A percentile compares a stretch with the other conserved stretches of the same genome.
Evolutionary conservation across 2,113 vertebrate genomes (phyloP).

Genomic region (Rhinoderma darwinii): DNA sequence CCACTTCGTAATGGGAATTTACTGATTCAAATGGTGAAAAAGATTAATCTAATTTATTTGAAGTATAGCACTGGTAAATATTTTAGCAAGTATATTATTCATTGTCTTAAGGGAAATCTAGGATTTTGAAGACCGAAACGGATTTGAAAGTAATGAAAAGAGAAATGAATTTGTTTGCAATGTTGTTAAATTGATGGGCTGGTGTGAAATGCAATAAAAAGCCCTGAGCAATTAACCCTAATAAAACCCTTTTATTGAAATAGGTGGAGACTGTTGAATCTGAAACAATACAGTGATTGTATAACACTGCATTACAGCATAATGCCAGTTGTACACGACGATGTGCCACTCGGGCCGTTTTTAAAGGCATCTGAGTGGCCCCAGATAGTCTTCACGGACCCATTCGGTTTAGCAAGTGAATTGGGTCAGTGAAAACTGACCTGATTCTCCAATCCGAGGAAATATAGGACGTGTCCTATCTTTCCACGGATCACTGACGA

Average conservation of each 20-base stretch:
- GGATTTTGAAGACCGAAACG: not conserved
- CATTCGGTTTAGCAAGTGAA: too few species aligned
- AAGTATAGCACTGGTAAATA: not conserved
- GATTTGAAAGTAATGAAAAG: not conserved
- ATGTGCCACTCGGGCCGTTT: too few species aligned
- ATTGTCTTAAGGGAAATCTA: slow-evolving; percentile 25
- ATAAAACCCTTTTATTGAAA: not conserved
- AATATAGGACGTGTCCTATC: too few species aligned
- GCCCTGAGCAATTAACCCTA: not conserved
- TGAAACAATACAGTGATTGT: too few species aligned
- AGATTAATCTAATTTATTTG: not conserved
- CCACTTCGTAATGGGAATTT: not conserved
- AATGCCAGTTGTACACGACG: too few species aligned
- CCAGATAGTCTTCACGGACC: too few species aligned
- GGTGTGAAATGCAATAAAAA: not conserved
- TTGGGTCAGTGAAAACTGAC: too few species aligned
- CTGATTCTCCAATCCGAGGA: too few species aligned
- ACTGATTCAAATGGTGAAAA: not conserved
- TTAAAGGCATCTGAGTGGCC: too few species aligned
- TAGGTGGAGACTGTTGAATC: not conserved
- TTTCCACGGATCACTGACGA: too few species aligned
- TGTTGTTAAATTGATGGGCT: not conserved
- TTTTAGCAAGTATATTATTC: not conserved
- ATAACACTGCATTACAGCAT: too few species aligned
- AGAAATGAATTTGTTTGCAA: not conserved